phyloP scores from a whole-genome alignment of 2,113 vertebrate genomes.

The Clarias gariepinus region DNA sequence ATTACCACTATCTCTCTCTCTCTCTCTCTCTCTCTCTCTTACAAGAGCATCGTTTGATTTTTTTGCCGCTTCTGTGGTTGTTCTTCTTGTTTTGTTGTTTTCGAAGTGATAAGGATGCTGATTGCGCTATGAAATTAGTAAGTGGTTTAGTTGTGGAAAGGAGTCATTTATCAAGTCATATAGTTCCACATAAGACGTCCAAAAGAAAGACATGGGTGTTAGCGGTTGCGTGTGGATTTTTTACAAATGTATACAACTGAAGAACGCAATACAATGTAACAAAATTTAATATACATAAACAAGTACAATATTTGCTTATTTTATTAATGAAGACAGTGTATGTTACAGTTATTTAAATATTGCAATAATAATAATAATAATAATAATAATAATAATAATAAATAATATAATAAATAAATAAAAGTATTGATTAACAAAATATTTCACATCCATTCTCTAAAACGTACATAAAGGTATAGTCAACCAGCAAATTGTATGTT shows the following conservation, averaged over 20 bases:
- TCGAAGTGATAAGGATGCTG: background rate
- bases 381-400: too few relatives aligned
- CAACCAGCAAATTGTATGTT: background rate
- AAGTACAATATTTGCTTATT: background rate
- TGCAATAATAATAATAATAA: too few relatives aligned
- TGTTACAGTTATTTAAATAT: background rate
- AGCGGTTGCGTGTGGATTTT: background rate
- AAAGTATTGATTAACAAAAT: background rate
- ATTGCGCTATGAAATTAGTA: background rate
- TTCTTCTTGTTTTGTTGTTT: background rate
- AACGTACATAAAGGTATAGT: background rate
- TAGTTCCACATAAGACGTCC: background rate
- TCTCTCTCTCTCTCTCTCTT: too few relatives aligned
- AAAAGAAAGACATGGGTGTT: background rate
- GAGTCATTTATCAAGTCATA: background rate
- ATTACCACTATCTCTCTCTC: too few relatives aligned
- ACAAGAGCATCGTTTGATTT: too few relatives aligned
- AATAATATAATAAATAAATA: background rate
- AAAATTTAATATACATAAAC: background rate
- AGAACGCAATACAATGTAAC: background rate
- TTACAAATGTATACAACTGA: background rate
- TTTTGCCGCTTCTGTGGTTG: background rate
- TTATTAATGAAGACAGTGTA: background rate
- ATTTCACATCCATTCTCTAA: background rate
- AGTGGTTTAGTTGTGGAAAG: background rate